phyloP scores from a whole-genome alignment of 2,113 vertebrate genomes.

The Orthonyx spaldingii region DNA sequence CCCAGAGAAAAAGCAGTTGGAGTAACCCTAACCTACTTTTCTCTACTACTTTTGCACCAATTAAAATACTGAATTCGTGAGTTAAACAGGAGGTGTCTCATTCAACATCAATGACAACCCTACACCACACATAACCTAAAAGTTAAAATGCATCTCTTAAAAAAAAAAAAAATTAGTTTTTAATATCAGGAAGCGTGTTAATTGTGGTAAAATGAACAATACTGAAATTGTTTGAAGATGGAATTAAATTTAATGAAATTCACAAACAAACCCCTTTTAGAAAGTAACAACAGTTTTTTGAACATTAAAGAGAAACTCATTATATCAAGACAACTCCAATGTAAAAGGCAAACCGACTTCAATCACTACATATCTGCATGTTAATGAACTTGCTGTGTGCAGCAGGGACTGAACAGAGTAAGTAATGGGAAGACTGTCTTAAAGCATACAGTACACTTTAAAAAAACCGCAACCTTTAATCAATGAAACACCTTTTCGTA shows the following conservation, averaged over 20 bases:
- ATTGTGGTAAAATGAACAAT: conserved; percentile 80
- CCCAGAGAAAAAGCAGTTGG: not conserved
- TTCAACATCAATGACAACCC: conserved; percentile 56
- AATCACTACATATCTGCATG: conserved; percentile 81
- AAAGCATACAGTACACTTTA: conserved; percentile 55
- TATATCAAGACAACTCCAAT: conserved; percentile 79
- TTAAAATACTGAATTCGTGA: conserved; percentile 62
- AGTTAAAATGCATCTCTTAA: conserved; percentile 55
- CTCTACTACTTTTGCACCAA: conserved; percentile 59
- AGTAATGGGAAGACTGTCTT: conserved; percentile 65
- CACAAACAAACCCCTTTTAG: conserved; percentile 80
- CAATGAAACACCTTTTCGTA: conserved; percentile 76
- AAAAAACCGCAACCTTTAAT: conserved; percentile 70
- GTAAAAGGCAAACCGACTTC: conserved; percentile 78
- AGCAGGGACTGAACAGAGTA: conserved; percentile 62
- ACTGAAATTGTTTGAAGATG: conserved; percentile 76
- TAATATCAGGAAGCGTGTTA: conserved; percentile 71
- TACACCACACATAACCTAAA: conserved; percentile 55
- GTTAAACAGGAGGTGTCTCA: conserved; percentile 65
- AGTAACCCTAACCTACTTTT: conserved; percentile 53
- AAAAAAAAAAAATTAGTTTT: conserved; percentile 50
- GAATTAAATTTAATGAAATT: conserved; percentile 83
- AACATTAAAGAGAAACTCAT: conserved; percentile 83
- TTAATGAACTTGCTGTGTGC: conserved; percentile 78
- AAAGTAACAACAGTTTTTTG: conserved; percentile 81